These are phyloP conservation scores for Phalanger gymnotis DNA, from an alignment of 2,797 vertebrate genomes.

Conservation along the genomic window DNA sequence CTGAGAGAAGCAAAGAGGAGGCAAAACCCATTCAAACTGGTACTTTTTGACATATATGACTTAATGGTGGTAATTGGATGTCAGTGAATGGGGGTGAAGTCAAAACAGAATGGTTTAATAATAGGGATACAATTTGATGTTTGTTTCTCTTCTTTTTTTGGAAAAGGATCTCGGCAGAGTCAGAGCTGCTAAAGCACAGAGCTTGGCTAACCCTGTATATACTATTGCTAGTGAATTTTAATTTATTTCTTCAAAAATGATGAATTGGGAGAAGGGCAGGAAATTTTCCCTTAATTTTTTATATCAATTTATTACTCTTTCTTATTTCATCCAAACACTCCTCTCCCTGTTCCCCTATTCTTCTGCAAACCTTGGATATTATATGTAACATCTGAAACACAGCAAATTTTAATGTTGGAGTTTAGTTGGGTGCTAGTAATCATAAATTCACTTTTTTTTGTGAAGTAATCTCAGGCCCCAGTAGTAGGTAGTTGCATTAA, in stretches of 20 bases:
- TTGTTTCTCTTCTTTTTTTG: slow-evolving; percentile 57
- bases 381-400: background rate
- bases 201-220: slow-evolving; percentile 65
- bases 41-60: slow-evolving; percentile 36
- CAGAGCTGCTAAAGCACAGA: slow-evolving; percentile 62
- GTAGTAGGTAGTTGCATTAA: slow-evolving; percentile 71
- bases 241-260: slow-evolving; percentile 56
- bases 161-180: slow-evolving; percentile 46
- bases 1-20: slow-evolving; percentile 53
- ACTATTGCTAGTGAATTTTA: slow-evolving; percentile 63
- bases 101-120: slow-evolving; percentile 53
- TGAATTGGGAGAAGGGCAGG: background rate
- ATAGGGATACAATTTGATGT: slow-evolving; percentile 51
- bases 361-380: background rate
- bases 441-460: slow-evolving; percentile 57
- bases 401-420: slow-evolving; percentile 50
- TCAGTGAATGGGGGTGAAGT: slow-evolving; percentile 31
- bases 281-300: background rate
- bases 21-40: slow-evolving; percentile 64
- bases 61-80: slow-evolving; percentile 55
- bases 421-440: slow-evolving; percentile 53
- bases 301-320: background rate
- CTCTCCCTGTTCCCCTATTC: background rate
- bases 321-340: background rate
- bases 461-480: slow-evolving; percentile 59